Conservation (phyloP, 2,888 invertebrate species). For the Spisula subtruncata region DNA sequence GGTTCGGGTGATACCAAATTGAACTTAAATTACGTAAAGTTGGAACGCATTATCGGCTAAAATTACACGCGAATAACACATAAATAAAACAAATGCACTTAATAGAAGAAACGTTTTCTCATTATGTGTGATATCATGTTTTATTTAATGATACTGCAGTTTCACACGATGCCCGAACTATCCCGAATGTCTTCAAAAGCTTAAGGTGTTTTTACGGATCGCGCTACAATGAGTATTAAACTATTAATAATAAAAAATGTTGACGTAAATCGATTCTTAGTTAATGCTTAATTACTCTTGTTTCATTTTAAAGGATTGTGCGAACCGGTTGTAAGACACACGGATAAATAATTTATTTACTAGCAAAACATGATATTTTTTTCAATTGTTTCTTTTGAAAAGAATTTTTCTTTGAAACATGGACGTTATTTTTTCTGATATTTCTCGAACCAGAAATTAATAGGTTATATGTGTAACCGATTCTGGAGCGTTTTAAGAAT, state of each 20-base stretch:
- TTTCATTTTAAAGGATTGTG: too few relatives aligned
- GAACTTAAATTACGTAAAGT: slow-evolving; percentile 58
- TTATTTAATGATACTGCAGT: slow-evolving; percentile 58
- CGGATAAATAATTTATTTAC: neutral
- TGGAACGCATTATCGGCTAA: slow-evolving; percentile 48
- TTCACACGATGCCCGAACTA: slow-evolving; percentile 50
- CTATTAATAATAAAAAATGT: neutral
- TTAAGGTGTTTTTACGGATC: neutral
- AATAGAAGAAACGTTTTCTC: slow-evolving; percentile 56
- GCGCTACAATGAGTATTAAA: neutral
- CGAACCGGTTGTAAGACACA: too few relatives aligned
- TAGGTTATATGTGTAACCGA: too few relatives aligned
- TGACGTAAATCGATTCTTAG: neutral
- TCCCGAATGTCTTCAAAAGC: neutral
- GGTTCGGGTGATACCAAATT: slow-evolving; percentile 48
- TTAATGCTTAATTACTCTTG: neutral
- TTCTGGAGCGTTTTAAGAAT: too few relatives aligned
- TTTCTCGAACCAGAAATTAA: too few relatives aligned
- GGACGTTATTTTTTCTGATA: too few relatives aligned
- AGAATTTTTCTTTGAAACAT: too few relatives aligned
- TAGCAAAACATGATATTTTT: neutral
- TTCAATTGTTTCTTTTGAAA: neutral
- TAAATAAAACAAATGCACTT: slow-evolving; percentile 64
- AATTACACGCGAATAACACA: slow-evolving; percentile 53
- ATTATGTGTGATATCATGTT: slow-evolving; percentile 54